Conservation (phyloP, 2,888 invertebrate genomes). For the Coelogynopora nodosa region DNA sequence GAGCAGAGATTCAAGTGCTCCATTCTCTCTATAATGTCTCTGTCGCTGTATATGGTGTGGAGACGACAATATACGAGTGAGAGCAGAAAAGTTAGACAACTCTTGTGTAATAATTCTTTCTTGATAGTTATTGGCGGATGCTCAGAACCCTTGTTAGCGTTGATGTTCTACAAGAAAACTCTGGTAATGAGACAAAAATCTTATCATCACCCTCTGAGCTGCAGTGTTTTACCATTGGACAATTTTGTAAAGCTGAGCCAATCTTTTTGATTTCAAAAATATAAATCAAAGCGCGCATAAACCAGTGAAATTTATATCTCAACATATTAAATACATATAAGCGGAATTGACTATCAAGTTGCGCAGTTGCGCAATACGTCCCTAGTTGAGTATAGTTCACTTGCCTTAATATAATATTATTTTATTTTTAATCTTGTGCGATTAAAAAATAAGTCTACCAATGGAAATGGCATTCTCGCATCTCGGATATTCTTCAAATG, state of each 20-base stretch:
- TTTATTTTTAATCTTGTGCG: too few species aligned
- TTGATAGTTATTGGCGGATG: conserved; percentile 10
- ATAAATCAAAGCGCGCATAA: neutral
- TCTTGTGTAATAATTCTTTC: neutral
- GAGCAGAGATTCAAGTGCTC: neutral
- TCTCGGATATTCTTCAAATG: neutral
- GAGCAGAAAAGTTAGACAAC: neutral
- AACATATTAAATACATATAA: too few species aligned
- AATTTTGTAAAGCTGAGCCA: neutral
- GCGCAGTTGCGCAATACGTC: too few species aligned
- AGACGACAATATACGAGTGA: neutral
- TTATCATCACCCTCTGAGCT: neutral
- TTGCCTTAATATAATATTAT: too few species aligned
- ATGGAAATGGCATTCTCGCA: conserved; percentile 11
- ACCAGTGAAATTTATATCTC: too few species aligned
- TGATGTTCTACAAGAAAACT: neutral
- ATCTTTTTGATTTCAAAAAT: neutral
- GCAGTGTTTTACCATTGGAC: neutral
- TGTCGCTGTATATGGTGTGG: too few species aligned
- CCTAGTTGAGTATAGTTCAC: too few species aligned
- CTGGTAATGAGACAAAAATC: neutral
- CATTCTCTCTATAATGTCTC: neutral
- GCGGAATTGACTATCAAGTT: too few species aligned
- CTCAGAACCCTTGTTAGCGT: neutral
- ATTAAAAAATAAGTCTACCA: neutral